phyloP scores from a whole-genome alignment of 2,888 invertebrate genomes.

The Yponomeuta plumbellus region DNA sequence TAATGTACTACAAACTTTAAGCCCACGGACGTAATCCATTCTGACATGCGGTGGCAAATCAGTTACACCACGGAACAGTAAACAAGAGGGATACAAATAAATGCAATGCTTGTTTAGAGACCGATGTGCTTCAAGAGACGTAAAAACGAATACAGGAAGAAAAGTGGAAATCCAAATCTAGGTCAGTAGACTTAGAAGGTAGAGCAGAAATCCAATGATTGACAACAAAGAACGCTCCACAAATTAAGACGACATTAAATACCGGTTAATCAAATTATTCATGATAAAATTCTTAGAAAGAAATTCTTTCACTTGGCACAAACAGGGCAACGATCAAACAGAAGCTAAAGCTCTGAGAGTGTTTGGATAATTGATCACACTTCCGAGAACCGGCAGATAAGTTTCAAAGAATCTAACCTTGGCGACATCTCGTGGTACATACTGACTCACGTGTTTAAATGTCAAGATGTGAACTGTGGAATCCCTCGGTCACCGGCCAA shows the following conservation, averaged over 20 bases:
- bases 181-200: not conserved
- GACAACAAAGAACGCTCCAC: not conserved
- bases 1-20: no score
- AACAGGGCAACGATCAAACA: not conserved
- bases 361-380: not conserved
- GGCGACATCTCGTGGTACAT: not conserved
- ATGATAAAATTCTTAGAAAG: not conserved
- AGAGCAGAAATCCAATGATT: not conserved
- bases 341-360: not conserved
- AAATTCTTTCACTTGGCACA: not conserved
- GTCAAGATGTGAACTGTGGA: not conserved
- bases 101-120: no score
- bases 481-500: not conserved
- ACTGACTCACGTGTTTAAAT: slow-evolving; percentile 2
- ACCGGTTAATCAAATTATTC: not conserved
- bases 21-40: no score
- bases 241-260: not conserved
- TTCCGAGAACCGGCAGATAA: not conserved
- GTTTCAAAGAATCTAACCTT: not conserved
- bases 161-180: not conserved
- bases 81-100: no score
- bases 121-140: no score
- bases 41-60: no score
- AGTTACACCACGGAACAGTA: no score
- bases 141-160: no score